These are phyloP conservation scores for Aythya baeri DNA, from an alignment of 2,113 vertebrate species.

Conservation along the genomic window DNA sequence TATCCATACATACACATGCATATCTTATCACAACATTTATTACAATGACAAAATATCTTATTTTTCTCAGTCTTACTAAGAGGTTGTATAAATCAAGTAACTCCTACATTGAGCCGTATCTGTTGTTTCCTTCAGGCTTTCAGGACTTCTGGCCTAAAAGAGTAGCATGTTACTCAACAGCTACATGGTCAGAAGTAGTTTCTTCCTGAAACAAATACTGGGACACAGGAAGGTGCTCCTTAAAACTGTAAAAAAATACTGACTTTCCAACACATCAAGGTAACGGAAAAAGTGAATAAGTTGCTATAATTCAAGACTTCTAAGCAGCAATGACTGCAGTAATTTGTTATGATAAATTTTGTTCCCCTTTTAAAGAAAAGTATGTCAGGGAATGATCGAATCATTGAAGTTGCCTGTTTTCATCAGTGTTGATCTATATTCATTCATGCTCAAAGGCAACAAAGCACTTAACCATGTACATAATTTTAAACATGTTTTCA, in stretches of 20 bases:
- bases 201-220: background rate
- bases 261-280: background rate
- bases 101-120: background rate
- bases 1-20: background rate
- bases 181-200: background rate
- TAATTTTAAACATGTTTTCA: background rate
- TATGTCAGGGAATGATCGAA: background rate
- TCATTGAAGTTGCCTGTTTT: background rate
- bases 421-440: background rate
- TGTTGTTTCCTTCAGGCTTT: background rate
- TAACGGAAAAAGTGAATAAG: background rate
- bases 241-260: background rate
- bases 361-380: background rate
- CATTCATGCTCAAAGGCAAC: background rate
- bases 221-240: background rate
- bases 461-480: background rate
- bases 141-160: background rate
- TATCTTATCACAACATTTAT: background rate
- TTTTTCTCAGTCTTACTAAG: background rate
- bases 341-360: background rate
- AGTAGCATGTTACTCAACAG: background rate
- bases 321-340: background rate
- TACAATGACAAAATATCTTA: background rate
- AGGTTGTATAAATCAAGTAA: background rate
- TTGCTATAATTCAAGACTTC: background rate